Conservation (phyloP, 2,888 invertebrate species). For the Xylocampa areola region DNA sequence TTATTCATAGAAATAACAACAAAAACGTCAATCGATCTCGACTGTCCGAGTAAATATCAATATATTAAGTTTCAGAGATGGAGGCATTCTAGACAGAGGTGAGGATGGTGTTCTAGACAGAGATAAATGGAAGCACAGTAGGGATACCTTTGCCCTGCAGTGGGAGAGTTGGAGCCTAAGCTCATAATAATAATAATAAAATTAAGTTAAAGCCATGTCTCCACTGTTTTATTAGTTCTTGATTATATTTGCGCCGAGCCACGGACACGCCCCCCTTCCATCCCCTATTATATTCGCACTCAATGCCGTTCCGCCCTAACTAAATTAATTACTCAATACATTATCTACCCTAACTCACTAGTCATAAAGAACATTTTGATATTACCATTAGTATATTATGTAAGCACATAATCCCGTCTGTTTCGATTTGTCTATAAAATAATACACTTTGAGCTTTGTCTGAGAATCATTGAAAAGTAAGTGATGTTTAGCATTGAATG, state of each 20-base stretch:
- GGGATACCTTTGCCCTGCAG: too few species aligned
- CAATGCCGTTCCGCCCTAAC: constrained; percentile 68
- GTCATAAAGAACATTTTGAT: constrained; percentile 35
- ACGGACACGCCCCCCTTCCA: constrained; percentile 86
- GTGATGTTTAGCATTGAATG: constrained; percentile 85
- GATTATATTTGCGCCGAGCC: constrained; percentile 89
- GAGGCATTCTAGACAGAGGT: too few species aligned
- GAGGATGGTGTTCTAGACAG: too few species aligned
- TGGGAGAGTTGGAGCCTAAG: too few species aligned
- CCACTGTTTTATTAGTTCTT: constrained; percentile 72
- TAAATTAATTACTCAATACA: constrained; percentile 48
- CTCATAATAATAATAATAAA: background rate
- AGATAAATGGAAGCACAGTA: too few species aligned
- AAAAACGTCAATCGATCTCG: too few species aligned
- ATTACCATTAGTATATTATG: constrained; percentile 57
- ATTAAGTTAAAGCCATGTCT: constrained; percentile 51
- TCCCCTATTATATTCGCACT: constrained; percentile 83
- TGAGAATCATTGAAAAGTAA: constrained; percentile 84
- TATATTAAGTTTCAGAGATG: too few species aligned
- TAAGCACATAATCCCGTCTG: constrained; percentile 73
- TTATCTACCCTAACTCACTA: constrained; percentile 52
- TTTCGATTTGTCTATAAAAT: constrained; percentile 88
- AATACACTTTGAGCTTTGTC: constrained; percentile 89
- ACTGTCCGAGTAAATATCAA: too few species aligned
- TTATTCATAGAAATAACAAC: too few species aligned